Conservation (phyloP, 2,797 vertebrate species). For the Sitta carolinensis region DNA sequence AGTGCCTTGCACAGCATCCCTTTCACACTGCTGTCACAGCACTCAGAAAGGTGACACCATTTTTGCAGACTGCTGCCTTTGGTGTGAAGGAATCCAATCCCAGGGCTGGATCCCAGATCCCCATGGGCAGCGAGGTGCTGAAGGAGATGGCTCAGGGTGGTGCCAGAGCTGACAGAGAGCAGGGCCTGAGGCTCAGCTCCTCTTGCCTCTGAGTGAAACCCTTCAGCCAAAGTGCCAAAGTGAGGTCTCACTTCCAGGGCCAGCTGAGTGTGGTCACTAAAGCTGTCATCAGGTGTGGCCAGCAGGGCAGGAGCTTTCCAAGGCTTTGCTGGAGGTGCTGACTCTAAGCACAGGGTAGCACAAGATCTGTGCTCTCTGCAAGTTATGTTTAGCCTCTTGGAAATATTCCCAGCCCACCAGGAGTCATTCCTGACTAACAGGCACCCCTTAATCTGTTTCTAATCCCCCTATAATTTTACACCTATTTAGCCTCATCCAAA, state of each 20-base stretch:
- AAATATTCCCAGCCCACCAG: constrained; percentile 35
- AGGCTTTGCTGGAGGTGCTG: neutral
- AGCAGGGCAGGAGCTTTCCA: neutral
- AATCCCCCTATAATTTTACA: constrained; percentile 55
- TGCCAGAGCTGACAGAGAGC: neutral
- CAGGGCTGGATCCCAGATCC: neutral
- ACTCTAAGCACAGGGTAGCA: neutral
- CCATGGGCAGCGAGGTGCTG: neutral
- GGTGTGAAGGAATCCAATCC: neutral
- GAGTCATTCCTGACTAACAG: constrained; percentile 17
- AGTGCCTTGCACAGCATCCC: neutral
- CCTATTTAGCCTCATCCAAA: constrained; percentile 22
- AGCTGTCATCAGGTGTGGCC: neutral
- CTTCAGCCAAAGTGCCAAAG: neutral
- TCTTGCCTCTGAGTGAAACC: neutral
- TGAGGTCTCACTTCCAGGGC: neutral
- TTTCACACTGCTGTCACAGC: neutral
- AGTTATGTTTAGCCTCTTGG: constrained; percentile 17
- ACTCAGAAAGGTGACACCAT: rapidly evolving
- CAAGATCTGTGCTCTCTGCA: neutral
- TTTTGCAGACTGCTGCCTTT: neutral
- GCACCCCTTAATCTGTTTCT: constrained; percentile 46
- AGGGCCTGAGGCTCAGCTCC: neutral
- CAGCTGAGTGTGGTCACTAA: neutral
- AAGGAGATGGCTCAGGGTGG: neutral